A percentile compares a stretch with the other conserved stretches of the same genome.
Evolutionary conservation across 2,113 vertebrate species (phyloP).

Genomic region (Myotis yumanensis): DNA sequence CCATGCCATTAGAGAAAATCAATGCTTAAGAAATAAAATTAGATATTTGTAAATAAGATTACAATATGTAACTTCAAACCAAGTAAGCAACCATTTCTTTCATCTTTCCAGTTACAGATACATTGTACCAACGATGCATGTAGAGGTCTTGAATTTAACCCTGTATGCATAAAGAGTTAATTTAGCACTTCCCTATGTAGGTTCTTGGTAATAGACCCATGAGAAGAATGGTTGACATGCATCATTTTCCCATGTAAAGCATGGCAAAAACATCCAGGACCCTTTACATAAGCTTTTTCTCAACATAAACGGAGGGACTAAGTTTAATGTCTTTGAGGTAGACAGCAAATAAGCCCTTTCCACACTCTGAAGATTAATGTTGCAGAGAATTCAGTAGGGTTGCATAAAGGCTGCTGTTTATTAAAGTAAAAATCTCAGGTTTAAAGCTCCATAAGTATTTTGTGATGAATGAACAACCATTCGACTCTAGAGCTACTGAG

Average conservation of each 20-base stretch:
- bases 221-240: constrained; percentile 47
- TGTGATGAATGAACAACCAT: constrained; percentile 56
- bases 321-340: constrained; percentile 46
- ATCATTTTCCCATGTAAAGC: constrained; percentile 58
- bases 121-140: neutral
- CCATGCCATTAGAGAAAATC: neutral
- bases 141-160: neutral
- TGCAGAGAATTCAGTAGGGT: constrained; percentile 2
- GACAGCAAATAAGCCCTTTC: constrained; percentile 49
- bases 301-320: constrained; percentile 1
- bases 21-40: neutral
- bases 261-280: constrained; percentile 36
- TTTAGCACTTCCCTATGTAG: neutral
- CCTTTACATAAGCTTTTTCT: constrained; percentile 61
- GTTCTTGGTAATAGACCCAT: constrained; percentile 35
- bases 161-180: constrained; percentile 1
- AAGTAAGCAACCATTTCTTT: neutral
- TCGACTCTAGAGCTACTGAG: neutral
- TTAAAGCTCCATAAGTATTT: neutral
- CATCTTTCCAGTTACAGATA: neutral
- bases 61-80: neutral
- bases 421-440: constrained; percentile 39
- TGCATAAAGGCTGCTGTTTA: constrained; percentile 8
- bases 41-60: neutral
- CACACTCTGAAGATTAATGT: constrained; percentile 42